Evolutionary conservation across 2,113 vertebrate genomes (phyloP).

Genomic region (Nothobranchius furzeri): DNA sequence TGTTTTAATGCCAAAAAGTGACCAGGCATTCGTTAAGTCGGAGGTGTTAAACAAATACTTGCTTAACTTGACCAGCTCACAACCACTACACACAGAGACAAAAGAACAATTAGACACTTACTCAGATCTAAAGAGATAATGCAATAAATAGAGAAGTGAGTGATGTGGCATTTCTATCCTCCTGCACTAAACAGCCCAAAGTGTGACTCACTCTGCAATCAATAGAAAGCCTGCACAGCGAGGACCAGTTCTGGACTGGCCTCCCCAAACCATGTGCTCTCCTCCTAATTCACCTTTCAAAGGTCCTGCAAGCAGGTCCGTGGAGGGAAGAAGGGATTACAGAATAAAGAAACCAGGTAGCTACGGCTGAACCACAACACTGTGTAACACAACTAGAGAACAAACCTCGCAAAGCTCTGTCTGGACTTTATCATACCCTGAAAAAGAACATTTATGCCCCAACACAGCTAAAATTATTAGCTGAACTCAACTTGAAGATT

Average conservation of each 20-base stretch:
- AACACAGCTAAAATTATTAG: too few species aligned
- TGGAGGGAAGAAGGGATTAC: constrained; percentile 48
- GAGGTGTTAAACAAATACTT: not conserved
- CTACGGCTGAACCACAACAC: constrained; percentile 36
- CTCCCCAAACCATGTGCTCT: constrained; percentile 60
- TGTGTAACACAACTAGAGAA: constrained; percentile 6
- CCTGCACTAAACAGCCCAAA: constrained; percentile 69
- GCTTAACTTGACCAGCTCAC: constrained; percentile 14
- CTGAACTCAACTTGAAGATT: too few species aligned
- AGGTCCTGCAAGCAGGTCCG: constrained; percentile 58
- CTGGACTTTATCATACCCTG: not conserved
- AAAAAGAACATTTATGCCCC: too few species aligned
- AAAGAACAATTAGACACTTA: constrained; percentile 49
- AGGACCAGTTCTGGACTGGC: constrained; percentile 63
- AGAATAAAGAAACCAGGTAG: constrained; percentile 36
- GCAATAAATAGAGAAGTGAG: constrained; percentile 67
- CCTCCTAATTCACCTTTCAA: constrained; percentile 73
- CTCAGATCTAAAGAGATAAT: constrained; percentile 52
- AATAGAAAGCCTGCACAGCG: constrained; percentile 73
- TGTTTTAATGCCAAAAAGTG: not conserved
- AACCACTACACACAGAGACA: constrained; percentile 17
- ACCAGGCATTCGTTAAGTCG: not conserved
- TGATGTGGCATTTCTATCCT: constrained; percentile 79
- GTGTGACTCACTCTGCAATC: constrained; percentile 80
- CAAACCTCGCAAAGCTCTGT: constrained; percentile 1